Conservation (phyloP, 2,888 invertebrate genomes). For the Bellardia pandia region DNA sequence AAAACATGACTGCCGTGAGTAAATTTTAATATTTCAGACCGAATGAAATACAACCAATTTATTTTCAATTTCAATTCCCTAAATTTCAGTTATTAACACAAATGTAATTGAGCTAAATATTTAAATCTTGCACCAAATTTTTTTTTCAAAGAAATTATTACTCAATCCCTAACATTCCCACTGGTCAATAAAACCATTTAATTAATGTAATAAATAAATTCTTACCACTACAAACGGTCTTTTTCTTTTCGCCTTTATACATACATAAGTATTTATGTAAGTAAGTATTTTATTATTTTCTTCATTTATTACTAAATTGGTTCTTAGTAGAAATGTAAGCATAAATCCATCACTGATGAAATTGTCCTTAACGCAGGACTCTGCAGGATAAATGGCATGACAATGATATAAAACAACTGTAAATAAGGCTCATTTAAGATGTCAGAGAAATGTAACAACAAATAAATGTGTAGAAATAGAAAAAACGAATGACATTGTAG, state of each 20-base stretch:
- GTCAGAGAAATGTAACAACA: slow-evolving; percentile 59
- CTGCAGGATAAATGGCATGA: not conserved
- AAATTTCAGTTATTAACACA: too few species aligned
- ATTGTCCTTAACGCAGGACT: slow-evolving; percentile 25
- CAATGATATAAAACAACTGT: slow-evolving; percentile 39
- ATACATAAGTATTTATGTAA: not conserved
- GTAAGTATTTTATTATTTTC: slow-evolving; percentile 14
- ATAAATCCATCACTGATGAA: slow-evolving; percentile 60
- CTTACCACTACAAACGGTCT: not conserved
- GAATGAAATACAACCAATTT: too few species aligned
- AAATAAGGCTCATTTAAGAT: slow-evolving; percentile 63
- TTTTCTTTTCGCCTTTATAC: not conserved
- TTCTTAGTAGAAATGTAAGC: slow-evolving; percentile 8
- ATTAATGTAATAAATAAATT: slow-evolving; percentile 42
- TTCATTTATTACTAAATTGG: not conserved
- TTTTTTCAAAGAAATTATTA: not conserved
- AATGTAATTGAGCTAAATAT: too few species aligned
- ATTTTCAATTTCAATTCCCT: too few species aligned
- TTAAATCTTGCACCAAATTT: too few species aligned
- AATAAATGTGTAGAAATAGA: slow-evolving; percentile 51
- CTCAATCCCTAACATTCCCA: not conserved
- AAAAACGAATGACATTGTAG: not conserved
- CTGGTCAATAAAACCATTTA: slow-evolving; percentile 15
- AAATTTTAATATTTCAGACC: too few species aligned
- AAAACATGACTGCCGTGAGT: too few species aligned